Percentiles rank a stretch among this genome's conserved stretches.
phyloP scores from a whole-genome alignment of 2,797 vertebrate species.

The Melanotaenia maccullochi region DNA sequence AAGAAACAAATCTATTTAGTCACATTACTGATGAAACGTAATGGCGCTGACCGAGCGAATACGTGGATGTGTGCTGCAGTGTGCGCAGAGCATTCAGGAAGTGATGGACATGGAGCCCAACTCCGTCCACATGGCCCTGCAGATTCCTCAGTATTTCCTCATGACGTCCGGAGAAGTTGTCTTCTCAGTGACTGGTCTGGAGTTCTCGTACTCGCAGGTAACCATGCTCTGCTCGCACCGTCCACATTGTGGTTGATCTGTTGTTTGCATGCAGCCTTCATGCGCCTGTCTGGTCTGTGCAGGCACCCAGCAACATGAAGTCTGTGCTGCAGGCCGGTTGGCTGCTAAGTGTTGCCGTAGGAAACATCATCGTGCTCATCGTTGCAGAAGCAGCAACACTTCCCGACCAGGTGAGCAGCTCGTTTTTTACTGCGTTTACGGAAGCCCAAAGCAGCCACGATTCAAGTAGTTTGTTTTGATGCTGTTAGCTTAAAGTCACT shows the following conservation, averaged over 20 bases:
- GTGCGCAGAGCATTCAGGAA: not conserved
- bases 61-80: conserved; percentile 59
- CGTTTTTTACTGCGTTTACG: not conserved
- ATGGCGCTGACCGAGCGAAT: no score
- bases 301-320: conserved; percentile 99
- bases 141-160: conserved; percentile 96
- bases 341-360: conserved; percentile 91
- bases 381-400: conserved; percentile 87
- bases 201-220: conserved; percentile 98
- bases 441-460: no score
- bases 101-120: conserved; percentile 86
- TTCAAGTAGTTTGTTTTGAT: no score
- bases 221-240: not conserved
- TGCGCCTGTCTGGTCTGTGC: not conserved
- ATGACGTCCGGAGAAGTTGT: conserved; percentile 92
- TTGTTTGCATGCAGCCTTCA: no score
- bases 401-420: conserved; percentile 82
- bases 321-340: conserved; percentile 96
- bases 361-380: conserved; percentile 95
- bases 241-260: no score
- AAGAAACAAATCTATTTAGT: conserved; percentile 15
- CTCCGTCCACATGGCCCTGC: conserved; percentile 90
- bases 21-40: not conserved
- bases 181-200: conserved; percentile 94
- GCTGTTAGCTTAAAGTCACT: no score